Evolutionary conservation across 2,797 vertebrate genomes (phyloP).

Genomic region (Percopsis omiscomaycus): DNA sequence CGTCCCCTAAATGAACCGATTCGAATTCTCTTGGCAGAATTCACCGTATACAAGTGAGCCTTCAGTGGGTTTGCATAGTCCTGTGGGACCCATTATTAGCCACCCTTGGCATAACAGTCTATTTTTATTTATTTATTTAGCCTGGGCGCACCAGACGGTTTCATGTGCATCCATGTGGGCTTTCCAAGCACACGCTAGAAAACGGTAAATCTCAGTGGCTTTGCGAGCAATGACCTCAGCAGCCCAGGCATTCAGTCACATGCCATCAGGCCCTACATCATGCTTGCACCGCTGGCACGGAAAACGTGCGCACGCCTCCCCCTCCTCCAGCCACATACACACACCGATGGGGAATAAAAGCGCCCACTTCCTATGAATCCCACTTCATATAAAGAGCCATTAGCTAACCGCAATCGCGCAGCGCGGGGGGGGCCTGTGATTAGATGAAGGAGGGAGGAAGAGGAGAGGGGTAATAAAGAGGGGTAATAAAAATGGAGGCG

Average conservation of each 20-base stretch:
- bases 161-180: not conserved
- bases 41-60: too few species aligned
- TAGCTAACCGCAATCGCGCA: slow-evolving; percentile 59
- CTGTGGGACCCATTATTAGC: not conserved
- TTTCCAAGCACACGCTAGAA: not conserved
- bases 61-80: too few species aligned
- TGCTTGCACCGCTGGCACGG: slow-evolving; percentile 53
- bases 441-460: slow-evolving; percentile 54
- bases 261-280: slow-evolving; percentile 48
- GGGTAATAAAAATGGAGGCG: slow-evolving; percentile 58
- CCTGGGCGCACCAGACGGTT: not conserved
- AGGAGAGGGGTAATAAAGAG: slow-evolving; percentile 56
- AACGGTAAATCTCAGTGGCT: slow-evolving; percentile 4
- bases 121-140: too few species aligned
- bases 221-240: slow-evolving; percentile 40
- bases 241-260: slow-evolving; percentile 44
- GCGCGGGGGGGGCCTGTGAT: slow-evolving; percentile 5
- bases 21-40: too few species aligned
- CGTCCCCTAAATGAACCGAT: too few species aligned
- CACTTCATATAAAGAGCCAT: slow-evolving; percentile 48
- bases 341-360: slow-evolving; percentile 70
- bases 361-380: slow-evolving; percentile 52
- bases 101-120: too few species aligned
- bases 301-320: slow-evolving; percentile 63
- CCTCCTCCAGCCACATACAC: slow-evolving; percentile 37